Evolutionary conservation across 2,888 invertebrate genomes (phyloP), one percentile per base, ranked within the genome.

Genomic region (Idaea aversata): DNA sequence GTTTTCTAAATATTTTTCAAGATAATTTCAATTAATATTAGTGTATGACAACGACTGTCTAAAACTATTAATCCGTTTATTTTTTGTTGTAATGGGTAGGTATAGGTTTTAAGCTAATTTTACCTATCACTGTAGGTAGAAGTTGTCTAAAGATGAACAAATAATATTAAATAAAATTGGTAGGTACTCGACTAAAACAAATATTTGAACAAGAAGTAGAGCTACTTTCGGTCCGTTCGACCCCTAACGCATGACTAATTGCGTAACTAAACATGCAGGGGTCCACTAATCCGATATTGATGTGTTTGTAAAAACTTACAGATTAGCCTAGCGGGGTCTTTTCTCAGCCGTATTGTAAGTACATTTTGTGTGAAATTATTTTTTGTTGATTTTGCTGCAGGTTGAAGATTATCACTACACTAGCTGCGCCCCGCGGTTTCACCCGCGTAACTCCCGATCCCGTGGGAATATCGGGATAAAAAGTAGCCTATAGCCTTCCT

Each of bases 271-370:
- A 91, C 88, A 87, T 85, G 78, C 74, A 82, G 83, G 86, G 91
- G 88, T 86, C 79, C 82, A 77, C 87, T 91, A 90, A 91, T 90
- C 90, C 90, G 85, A 90, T 87, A 86, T 87, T 91, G 91, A 92
- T 92, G 90, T 85, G 88, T 91, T 91, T 90, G 90, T 92, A 91
- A 92, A 93, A 93, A 93, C 91, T 91, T 90, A 90, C 88, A 84
- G 92, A 93, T 91, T 88, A 89, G 82, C 70, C 73, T 69, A 47
- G 47, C 7, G 47, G 7, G 47, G 13, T 13, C 47, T 47, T 47
- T 47, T 47, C 47, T 47, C 13, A 47, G 13, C 47, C 47, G 47
- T 47, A 5, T 38, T 38, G 47, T 10, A 47, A 47, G 10, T 68
- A 65, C 67, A 65, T 36, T 25, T 62, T 59, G 69, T 70, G 66